Conservation (phyloP, 2,797 vertebrate genomes). For the Sebastes iracundus region DNA sequence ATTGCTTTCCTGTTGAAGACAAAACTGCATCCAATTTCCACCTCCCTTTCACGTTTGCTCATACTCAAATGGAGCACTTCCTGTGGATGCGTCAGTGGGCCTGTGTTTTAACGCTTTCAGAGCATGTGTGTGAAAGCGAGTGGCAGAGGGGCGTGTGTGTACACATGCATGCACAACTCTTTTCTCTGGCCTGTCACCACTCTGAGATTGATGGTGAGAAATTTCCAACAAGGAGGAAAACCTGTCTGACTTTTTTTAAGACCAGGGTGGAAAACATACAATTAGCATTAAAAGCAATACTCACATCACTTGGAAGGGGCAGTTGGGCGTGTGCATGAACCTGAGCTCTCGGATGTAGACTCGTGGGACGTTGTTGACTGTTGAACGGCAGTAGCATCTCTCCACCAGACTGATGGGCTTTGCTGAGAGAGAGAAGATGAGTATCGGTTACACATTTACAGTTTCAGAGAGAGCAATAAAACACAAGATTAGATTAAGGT, state of each 20-base stretch:
- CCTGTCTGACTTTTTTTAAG: slow-evolving; percentile 44
- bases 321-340: slow-evolving; percentile 86
- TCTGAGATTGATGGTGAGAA: slow-evolving; percentile 86
- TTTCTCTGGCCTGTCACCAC: slow-evolving; percentile 80
- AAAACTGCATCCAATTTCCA: slow-evolving; percentile 57
- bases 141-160: slow-evolving; percentile 67
- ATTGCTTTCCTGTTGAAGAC: slow-evolving; percentile 59
- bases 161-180: slow-evolving; percentile 65
- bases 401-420: slow-evolving; percentile 87
- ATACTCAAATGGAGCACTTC: slow-evolving; percentile 44
- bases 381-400: slow-evolving; percentile 84
- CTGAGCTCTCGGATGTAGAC: slow-evolving; percentile 80
- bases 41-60: slow-evolving; percentile 31
- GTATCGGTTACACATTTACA: neutral
- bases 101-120: slow-evolving; percentile 34
- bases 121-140: slow-evolving; percentile 48
- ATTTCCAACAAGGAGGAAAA: slow-evolving; percentile 70
- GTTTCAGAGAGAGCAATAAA: neutral
- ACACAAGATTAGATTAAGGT: neutral
- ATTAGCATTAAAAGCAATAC: slow-evolving; percentile 47
- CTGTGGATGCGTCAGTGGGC: slow-evolving; percentile 47
- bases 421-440: slow-evolving; percentile 57
- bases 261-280: slow-evolving; percentile 27
- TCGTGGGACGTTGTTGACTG: slow-evolving; percentile 76
- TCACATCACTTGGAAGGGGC: slow-evolving; percentile 89